phyloP scores from a whole-genome alignment of 2,797 vertebrate species.

The Malurus leucopterus region DNA sequence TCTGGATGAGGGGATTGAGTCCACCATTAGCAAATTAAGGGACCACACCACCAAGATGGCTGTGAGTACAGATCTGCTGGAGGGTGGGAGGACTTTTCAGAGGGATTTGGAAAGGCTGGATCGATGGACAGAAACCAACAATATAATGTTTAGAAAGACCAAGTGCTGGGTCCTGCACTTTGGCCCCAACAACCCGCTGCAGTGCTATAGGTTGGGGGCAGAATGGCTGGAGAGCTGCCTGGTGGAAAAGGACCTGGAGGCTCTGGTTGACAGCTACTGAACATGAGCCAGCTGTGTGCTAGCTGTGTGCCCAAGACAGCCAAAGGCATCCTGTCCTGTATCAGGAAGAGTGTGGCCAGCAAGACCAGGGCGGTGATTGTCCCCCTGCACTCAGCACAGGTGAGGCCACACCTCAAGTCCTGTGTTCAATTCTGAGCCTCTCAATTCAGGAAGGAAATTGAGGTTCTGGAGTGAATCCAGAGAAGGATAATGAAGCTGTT shows the following conservation, averaged over 20 bases:
- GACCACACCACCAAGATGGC: accelerated
- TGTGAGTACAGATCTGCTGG: background rate
- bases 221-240: accelerated
- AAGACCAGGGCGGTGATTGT: background rate
- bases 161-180: accelerated
- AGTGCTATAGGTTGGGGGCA: accelerated
- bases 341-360: background rate
- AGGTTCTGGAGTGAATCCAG: background rate
- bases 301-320: background rate
- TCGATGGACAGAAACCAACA: background rate
- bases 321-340: background rate
- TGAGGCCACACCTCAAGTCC: accelerated
- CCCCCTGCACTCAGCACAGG: accelerated
- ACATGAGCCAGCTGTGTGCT: background rate
- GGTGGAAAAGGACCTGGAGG: accelerated
- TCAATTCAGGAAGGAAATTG: background rate
- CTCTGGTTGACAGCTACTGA: background rate
- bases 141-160: background rate
- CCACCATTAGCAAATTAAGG: accelerated
- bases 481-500: background rate
- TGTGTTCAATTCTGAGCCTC: background rate
- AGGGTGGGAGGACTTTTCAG: background rate
- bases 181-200: background rate
- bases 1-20: background rate
- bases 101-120: background rate